Base-by-base conservation (phyloP, 2,113 vertebrate genomes). In the Chauna torquata region DNA sequence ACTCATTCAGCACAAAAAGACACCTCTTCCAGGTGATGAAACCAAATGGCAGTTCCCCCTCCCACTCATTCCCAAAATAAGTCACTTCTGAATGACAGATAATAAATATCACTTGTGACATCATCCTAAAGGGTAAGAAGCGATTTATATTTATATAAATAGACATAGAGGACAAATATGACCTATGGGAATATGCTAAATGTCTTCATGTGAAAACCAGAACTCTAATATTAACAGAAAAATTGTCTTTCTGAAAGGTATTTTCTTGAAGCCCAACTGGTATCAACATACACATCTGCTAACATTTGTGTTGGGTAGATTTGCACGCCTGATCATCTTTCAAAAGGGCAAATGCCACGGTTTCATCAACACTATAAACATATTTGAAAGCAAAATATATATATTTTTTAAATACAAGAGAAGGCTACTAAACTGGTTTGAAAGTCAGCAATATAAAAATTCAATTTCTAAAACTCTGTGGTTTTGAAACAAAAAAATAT, bases 101-200 rank as follows among this genome's bases (percentile, higher is more conserved):
- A 93, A 89, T 92, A 95, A 96, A 96, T 96, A 96, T 76, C 90
- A 93, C 44, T 94, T 57, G 71, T 94, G 94, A 94, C 95, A 94
- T 95, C 88, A 96, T 97, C 83, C 94, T 96, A 96, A 97, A 96
- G 96, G 96, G 92, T 96, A 97, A 96, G 91, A 93, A 92, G 61
- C 4, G 1, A 91, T 96, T 96, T 91, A 65, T 90, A 94, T 95
- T 93, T 92, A 96, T 94, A 84, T 49, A 72, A 93, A 81, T 82
- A 96, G 96, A 93, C 96, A 65, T 23, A 25, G 70, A 96, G 80
- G 36, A 96, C 94, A 94, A 96, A 94, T 69, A 94, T 91, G 95
- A 93, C 95, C 92, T 92, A 91, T 89, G 69, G 86, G 86, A 97
- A 95, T 92, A 96, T 82, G 70, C 42, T 96, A 94, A 95, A 96